Evolutionary conservation across 2,113 vertebrate genomes (phyloP).

Genomic region (Phaetusa simplex): DNA sequence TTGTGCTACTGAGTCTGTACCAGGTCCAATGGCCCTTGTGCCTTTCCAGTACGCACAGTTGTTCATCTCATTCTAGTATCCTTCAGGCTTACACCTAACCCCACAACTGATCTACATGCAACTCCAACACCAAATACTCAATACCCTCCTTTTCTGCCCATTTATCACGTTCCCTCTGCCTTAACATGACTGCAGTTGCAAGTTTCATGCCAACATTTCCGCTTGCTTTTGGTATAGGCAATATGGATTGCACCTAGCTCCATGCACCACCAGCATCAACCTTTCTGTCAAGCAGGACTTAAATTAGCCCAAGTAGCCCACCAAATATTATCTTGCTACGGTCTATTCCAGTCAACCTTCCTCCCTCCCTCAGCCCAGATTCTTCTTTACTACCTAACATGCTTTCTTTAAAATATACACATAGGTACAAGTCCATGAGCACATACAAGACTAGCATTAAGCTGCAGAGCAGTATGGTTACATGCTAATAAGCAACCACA

Average conservation of each 20-base stretch:
- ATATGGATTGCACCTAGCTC: background rate
- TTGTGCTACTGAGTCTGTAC: background rate
- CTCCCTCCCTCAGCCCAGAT: background rate
- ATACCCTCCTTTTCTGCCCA: accelerated
- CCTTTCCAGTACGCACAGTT: background rate
- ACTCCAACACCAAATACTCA: background rate
- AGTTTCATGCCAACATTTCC: background rate
- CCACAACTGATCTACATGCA: background rate
- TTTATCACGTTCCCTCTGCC: background rate
- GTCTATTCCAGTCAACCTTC: background rate
- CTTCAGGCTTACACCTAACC: background rate
- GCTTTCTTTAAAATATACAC: background rate
- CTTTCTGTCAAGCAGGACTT: background rate
- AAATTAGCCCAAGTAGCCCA: background rate
- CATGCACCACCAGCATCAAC: background rate
- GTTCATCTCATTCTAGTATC: background rate
- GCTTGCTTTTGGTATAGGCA: background rate
- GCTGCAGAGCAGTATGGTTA: background rate
- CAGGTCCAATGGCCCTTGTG: background rate
- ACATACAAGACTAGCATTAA: background rate
- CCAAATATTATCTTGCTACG: background rate
- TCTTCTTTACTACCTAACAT: background rate
- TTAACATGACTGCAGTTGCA: background rate
- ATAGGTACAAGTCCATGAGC: background rate
- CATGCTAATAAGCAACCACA: background rate